Evolutionary conservation across 2,113 vertebrate genomes (phyloP), one percentile per base, ranked within the genome.

Genomic region (Brienomyrus longianalis): DNA sequence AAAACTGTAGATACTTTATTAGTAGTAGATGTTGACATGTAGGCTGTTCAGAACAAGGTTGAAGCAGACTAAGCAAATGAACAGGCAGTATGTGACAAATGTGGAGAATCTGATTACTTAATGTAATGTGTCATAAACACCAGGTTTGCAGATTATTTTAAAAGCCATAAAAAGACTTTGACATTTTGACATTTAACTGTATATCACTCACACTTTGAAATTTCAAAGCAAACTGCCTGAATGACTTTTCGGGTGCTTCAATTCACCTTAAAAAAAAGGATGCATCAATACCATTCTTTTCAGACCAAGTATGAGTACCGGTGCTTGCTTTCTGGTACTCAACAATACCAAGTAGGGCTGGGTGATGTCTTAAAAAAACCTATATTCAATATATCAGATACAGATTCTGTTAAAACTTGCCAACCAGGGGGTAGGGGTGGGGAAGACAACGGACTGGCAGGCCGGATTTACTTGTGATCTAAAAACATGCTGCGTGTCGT

Each of bases 21-120:
- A 39, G 39, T 83, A 21, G 6, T 13, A 83, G 7, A 21, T 93
- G 91, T 94, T 94, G 94, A 59, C 21, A 59, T 59, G 2, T n/a
- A 59, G 94, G 91, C 91, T 86, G 47, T 88, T 90, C 11, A 77
- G 10, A 27, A 45, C 88, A 27, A 62, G n/a, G 21, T 45, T 17
- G 39, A 39, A 77, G 31, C 7, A 77, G 66, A 74, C n/a, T 35
- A 35, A 35, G 15, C 13, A 35, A 39, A 77, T 43, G 35, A 77
- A 35, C 11, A 77, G 15, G 7, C 31, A 39, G 70, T 77, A 77
- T 39, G 35, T 19, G 35, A 77, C 27, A 74, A 74, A 35, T 74
- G 27, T 35, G 31, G 66, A 74, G 27, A 74, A 74, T 74, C 15
- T 39, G 11, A 17, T n/a, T 19, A 39, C 35, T 13, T 77, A 39